Base-by-base conservation (phyloP, 2,888 invertebrate species). In the Thymelicus lineola region DNA sequence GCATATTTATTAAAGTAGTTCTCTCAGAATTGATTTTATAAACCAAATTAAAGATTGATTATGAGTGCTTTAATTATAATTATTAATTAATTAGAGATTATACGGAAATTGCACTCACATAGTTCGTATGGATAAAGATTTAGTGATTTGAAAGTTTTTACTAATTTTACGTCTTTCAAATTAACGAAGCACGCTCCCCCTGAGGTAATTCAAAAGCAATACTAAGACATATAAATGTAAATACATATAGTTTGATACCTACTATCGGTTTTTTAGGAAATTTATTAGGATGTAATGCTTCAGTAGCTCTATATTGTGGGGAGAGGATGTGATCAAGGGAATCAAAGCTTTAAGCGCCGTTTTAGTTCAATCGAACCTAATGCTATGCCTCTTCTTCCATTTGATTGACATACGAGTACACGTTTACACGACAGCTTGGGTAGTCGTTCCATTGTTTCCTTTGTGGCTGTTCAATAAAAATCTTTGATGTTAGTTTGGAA, bases 191-290 rank as follows among this genome's bases (percentile, higher is more conserved):
- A 92, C 92, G 90, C 91, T 90, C 93, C 93, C 68, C 92, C 92
- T 85, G 88, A 89, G 85, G 88, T 90, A 91, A 93, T 86, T 90
- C 87, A 90, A 92, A 93, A 93, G 93, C 93, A 93, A 93, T 93
- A 93, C 86, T 91, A 92, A 87, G 93, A 93, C 91, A 93, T 92
- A 93, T 92, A 93, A 90, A 87, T 91, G 91, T 93, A 92, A 88
- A 93, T 93, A 93, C 89, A 92, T 91, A 93, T 93, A 93, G 93
- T 93, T 93, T 93, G 92, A 83, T 93, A 93, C 78, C 73, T 79
- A 77, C 89, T 89, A 88, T 89, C 86, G 87, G 86, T 89, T 91
- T 93, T 93, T 92, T 93, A 93, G 92, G 85, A 89, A 91, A 92
- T 89, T 89, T 89, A 89, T 88, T 92, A 91, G 91, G 83, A 79